phyloP scores from a whole-genome alignment of 1,140 invertebrate genomes.

The Drosophila punjabiensis region DNA sequence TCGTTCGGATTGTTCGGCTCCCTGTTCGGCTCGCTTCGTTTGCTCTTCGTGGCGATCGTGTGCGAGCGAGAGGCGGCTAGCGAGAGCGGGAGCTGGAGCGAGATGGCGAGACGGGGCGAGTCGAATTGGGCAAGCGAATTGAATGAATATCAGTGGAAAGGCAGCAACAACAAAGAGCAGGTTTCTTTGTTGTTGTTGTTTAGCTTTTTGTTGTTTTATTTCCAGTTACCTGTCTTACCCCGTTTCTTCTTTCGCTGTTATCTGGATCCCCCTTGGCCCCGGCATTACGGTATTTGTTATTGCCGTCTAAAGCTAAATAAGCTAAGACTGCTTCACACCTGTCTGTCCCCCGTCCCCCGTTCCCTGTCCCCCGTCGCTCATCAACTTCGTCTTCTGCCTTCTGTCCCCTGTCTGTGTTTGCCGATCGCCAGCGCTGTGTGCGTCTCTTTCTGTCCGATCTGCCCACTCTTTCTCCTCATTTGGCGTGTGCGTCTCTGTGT shows the following conservation, averaged over 20 bases:
- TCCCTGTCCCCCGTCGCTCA: conserved; percentile 1
- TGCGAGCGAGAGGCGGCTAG: conserved; percentile 36
- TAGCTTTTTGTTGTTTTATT: background rate
- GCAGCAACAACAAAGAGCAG: conserved; percentile 49
- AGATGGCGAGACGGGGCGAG: conserved; percentile 24
- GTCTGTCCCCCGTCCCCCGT: conserved; percentile 33
- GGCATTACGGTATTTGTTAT: conserved; percentile 72
- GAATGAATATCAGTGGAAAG: conserved; percentile 66
- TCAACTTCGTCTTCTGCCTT: background rate
- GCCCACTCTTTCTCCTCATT: conserved; percentile 33
- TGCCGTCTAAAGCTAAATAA: conserved; percentile 36
- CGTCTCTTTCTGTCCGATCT: conserved; percentile 19
- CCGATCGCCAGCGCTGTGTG: conserved; percentile 16
- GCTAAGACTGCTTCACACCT: conserved; percentile 75
- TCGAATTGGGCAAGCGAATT: conserved; percentile 65
- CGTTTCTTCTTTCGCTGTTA: background rate
- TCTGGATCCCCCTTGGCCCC: conserved; percentile 50
- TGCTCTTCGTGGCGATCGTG: conserved; percentile 36
- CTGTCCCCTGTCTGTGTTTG: background rate
- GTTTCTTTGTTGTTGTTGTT: conserved; percentile 37
- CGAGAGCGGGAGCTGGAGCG: conserved; percentile 25
- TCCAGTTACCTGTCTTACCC: conserved; percentile 13
- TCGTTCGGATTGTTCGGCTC: background rate
- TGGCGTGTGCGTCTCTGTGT: conserved; percentile 46
- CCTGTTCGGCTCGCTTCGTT: conserved; percentile 17